Conservation (phyloP, 2,888 invertebrate genomes). For the Eurytoma adleriae region DNA sequence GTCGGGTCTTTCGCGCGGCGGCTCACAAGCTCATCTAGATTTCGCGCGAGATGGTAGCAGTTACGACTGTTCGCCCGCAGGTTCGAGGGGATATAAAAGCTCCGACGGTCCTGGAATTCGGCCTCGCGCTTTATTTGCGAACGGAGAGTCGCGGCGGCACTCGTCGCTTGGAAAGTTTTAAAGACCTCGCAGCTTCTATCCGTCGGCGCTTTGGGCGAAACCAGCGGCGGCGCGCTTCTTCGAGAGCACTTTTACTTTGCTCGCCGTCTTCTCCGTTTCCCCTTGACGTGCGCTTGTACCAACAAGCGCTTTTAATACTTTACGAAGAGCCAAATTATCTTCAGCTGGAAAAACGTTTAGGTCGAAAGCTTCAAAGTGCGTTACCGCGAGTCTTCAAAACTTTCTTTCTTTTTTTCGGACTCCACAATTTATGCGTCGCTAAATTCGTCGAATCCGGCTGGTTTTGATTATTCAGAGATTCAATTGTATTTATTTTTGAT, state of each 20-base stretch:
- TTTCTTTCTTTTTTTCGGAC: not conserved
- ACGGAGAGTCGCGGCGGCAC: not conserved
- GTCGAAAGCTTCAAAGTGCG: not conserved
- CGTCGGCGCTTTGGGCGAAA: not conserved
- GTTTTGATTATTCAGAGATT: too few relatives aligned
- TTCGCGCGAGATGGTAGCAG: conserved; percentile 25
- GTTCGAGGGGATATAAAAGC: conserved; percentile 21
- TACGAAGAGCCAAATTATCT: conserved; percentile 39
- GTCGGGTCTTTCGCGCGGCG: not conserved
- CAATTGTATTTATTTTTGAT: not conserved
- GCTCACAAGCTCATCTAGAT: not conserved
- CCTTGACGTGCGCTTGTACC: conserved; percentile 16
- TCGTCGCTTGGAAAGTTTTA: conserved; percentile 43
- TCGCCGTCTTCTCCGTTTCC: conserved; percentile 6
- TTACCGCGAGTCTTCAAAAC: not conserved
- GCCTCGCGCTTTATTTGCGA: conserved; percentile 18
- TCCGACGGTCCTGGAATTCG: conserved; percentile 19
- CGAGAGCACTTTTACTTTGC: conserved; percentile 27
- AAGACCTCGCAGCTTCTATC: conserved; percentile 5
- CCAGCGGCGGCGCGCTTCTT: conserved; percentile 1
- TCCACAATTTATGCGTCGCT: too few relatives aligned
- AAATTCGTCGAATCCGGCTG: too few relatives aligned
- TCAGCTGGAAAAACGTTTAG: conserved; percentile 20
- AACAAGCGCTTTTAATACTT: conserved; percentile 43
- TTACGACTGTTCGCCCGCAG: conserved; percentile 30